These are phyloP conservation scores for Pachyuromys duprasi DNA, from an alignment of 2,797 vertebrate genomes.

Conservation along the genomic window DNA sequence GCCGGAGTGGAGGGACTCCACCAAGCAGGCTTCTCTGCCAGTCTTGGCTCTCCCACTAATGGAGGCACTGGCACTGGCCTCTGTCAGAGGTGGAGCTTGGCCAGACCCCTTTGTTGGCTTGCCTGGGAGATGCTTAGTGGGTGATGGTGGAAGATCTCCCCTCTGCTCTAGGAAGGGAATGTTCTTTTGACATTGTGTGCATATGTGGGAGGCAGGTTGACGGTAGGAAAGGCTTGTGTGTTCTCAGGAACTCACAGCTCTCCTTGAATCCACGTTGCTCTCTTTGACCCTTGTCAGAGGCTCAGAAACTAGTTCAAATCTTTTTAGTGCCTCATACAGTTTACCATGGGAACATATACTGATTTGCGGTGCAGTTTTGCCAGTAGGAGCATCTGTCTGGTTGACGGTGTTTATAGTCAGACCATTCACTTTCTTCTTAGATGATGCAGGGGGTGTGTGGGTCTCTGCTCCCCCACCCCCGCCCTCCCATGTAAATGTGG, in stretches of 20 bases:
- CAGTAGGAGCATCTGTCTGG: background rate
- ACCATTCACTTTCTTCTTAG: background rate
- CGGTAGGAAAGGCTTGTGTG: background rate
- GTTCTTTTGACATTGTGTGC: background rate
- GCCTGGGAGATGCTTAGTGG: background rate
- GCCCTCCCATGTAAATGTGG: background rate
- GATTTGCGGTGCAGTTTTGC: background rate
- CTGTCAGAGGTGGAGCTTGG: background rate
- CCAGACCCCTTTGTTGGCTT: background rate
- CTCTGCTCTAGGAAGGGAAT: background rate
- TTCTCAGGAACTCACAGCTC: background rate
- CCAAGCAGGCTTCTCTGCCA: background rate
- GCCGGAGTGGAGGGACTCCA: conserved; percentile 26
- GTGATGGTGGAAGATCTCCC: background rate
- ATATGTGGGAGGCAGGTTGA: background rate
- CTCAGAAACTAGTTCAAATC: background rate
- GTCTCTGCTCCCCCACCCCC: background rate
- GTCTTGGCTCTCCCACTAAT: background rate
- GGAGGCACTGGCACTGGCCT: background rate
- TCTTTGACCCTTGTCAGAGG: background rate
- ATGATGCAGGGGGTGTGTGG: background rate
- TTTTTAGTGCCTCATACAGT: background rate
- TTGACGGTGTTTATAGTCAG: background rate
- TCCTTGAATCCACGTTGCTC: background rate
- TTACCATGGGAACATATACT: background rate